A percentile compares a stretch with the other conserved stretches of the same genome.
These are phyloP conservation scores for Aphodius sticticus DNA, from an alignment of 2,888 invertebrate genomes.

Conservation along the genomic window DNA sequence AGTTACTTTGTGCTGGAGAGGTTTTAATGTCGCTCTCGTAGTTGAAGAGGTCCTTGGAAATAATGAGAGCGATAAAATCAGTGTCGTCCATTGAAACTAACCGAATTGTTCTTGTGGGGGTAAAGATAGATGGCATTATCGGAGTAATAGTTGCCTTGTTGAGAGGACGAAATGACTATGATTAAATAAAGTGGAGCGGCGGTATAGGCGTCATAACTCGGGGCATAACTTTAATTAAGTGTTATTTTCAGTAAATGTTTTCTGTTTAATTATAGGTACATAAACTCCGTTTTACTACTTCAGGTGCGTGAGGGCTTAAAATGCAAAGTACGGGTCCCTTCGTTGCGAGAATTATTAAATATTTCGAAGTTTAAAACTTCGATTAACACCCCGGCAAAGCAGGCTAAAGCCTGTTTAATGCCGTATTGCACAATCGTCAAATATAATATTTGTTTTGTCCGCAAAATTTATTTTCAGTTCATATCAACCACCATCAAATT, in stretches of 20 bases:
- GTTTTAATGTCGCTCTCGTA: neutral
- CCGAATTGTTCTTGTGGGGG: neutral
- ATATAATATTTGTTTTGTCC: neutral
- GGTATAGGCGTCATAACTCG: conserved; percentile 15
- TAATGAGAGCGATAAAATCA: too few species aligned
- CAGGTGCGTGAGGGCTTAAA: conserved; percentile 15
- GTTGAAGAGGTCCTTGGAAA: neutral
- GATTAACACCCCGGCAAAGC: neutral
- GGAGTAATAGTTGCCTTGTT: neutral
- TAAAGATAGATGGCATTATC: neutral
- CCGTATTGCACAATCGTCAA: neutral
- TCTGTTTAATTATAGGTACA: conserved; percentile 23
- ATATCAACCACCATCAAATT: neutral
- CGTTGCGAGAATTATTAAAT: neutral
- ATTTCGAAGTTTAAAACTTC: conserved; percentile 4
- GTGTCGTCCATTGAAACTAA: neutral
- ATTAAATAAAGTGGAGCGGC: conserved; percentile 21
- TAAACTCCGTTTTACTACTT: conserved; percentile 20
- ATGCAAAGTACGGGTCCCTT: neutral
- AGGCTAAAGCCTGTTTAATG: neutral
- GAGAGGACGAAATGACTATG: conserved; percentile 11
- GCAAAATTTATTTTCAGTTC: neutral
- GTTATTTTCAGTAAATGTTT: conserved; percentile 24
- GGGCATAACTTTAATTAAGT: conserved; percentile 20
- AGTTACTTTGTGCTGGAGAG: neutral